A percentile compares a stretch with the other conserved stretches of the same genome.
phyloP scores from a whole-genome alignment of 2,797 vertebrate species.

The Schizopygopsis pylzovi region DNA sequence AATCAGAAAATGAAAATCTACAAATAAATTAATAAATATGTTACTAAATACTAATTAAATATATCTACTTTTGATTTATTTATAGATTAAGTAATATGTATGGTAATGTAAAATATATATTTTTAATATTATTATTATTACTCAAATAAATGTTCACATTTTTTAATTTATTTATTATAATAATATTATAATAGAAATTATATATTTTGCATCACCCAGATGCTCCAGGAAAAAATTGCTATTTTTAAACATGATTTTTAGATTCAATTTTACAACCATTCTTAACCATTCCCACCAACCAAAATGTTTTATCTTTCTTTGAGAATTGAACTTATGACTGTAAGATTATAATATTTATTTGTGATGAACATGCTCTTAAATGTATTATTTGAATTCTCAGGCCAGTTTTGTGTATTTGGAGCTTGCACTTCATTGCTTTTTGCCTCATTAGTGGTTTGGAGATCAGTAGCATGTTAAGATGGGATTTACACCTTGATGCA shows the following conservation, averaged over 20 bases:
- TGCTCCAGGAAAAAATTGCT: neutral
- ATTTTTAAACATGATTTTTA: neutral
- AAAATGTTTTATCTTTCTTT: slow-evolving; percentile 15
- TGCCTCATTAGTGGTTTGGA: slow-evolving; percentile 74
- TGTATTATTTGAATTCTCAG: slow-evolving; percentile 72
- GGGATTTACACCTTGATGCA: slow-evolving; percentile 76
- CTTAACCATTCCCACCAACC: neutral
- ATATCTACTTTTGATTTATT: neutral
- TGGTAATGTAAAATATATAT: neutral
- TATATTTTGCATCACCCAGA: neutral
- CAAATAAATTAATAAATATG: neutral
- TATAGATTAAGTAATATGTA: no score
- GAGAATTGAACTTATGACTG: neutral
- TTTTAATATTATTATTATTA: neutral
- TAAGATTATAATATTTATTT: slow-evolving; percentile 20
- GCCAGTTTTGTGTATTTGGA: slow-evolving; percentile 68
- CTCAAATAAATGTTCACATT: neutral
- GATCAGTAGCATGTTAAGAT: slow-evolving; percentile 74
- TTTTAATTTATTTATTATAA: neutral
- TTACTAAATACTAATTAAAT: neutral
- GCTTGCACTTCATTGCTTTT: slow-evolving; percentile 65
- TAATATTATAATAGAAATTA: neutral
- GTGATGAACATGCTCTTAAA: slow-evolving; percentile 60
- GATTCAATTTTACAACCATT: neutral
- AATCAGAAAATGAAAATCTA: neutral